Evolutionary conservation across 2,113 vertebrate genomes (phyloP), one percentile per base, ranked within the genome.

Genomic region (Podiceps cristatus): DNA sequence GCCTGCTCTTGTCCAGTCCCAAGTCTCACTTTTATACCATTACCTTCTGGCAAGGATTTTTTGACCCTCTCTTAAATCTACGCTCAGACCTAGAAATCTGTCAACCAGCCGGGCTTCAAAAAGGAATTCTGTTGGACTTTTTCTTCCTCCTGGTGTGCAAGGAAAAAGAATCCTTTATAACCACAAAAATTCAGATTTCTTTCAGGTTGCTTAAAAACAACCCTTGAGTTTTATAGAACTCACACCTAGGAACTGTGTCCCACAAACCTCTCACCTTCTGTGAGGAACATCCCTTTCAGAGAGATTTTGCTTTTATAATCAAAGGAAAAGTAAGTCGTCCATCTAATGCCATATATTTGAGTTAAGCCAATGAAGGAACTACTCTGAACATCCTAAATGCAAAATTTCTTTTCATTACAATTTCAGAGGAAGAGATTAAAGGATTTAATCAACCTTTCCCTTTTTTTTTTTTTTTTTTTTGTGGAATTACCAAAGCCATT

Each of bases 11-110:
- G 15, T 15, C 58, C 4, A 5, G 10, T 11, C 33, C 9, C 2
- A 3, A 60, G 7, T 56, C 11, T 7, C 29, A 7, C 18, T 13
- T 19, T 64, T 13, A 5, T 15, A 25, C 4, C 0, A 20, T 23
- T 33, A 42, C 29, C 25, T 35, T 15, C 55, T 72, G 9, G 5
- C 17, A 44, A 64, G 10, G n/a, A 40, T 45, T 74, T 64, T 35
- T 45, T 53, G 4, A 66, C 20, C 55, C 58, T 25, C 18, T n/a
- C 53, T 63, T 25, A 47, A 82, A 55, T 10, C n/a, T 16, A 45
- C 5, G 18, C 24, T 47, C 11, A 24, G 50, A 77, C 31, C 53
- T 11, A 66, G 40, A 58, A 73, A 80, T 24, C 9, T 6, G 18
- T 6, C 74, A 29, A 9, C 23, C 29, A 71, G 35, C 11, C 0